phyloP scores from a whole-genome alignment of 2,797 vertebrate species.

The Galago senegalensis region DNA sequence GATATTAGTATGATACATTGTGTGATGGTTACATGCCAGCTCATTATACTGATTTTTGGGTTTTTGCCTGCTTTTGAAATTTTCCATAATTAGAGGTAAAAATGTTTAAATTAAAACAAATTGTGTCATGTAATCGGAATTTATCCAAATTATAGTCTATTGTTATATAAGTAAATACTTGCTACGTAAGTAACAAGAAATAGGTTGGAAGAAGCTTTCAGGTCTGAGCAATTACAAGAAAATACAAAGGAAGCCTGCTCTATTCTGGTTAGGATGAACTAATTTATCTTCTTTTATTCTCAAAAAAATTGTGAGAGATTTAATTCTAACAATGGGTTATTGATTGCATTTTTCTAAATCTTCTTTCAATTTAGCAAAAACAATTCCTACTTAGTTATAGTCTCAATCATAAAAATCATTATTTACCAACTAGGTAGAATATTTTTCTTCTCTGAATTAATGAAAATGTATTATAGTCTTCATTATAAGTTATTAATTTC shows the following conservation, averaged over 20 bases:
- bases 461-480: not conserved
- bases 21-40: not conserved
- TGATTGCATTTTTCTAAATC: constrained; percentile 27
- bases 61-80: constrained; percentile 37
- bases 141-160: not conserved
- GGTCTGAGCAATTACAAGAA: not conserved
- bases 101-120: not conserved
- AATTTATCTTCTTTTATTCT: constrained; percentile 3
- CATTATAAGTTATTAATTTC: not conserved
- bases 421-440: constrained; percentile 13
- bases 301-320: not conserved
- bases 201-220: not conserved
- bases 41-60: not conserved
- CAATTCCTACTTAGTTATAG: not conserved
- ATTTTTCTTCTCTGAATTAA: constrained; percentile 39
- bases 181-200: not conserved
- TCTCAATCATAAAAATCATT: not conserved
- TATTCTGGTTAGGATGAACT: not conserved
- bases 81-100: not conserved
- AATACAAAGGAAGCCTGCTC: not conserved
- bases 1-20: not conserved
- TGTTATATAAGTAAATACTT: not conserved
- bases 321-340: not conserved
- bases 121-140: not conserved
- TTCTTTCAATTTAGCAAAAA: constrained; percentile 11